phyloP scores from a whole-genome alignment of 1,140 invertebrate species.

The Lethocerus indicus region DNA sequence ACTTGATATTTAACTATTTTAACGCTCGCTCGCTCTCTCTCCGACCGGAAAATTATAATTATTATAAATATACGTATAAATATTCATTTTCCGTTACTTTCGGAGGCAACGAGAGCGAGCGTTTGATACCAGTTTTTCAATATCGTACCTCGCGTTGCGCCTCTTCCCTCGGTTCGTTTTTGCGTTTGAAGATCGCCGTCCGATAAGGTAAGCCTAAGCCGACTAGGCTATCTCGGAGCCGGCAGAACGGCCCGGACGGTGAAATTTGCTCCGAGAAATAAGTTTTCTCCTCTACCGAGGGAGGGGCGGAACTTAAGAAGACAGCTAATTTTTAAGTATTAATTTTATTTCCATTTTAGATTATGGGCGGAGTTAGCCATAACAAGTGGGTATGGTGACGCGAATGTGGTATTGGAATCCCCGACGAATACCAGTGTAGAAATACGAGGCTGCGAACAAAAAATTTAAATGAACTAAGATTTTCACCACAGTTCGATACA shows the following conservation, averaged over 20 bases:
- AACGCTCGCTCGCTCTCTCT: not conserved
- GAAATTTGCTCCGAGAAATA: no score
- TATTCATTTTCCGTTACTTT: not conserved
- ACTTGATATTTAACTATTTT: not conserved
- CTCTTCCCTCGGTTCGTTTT: not conserved
- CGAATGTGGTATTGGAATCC: slow-evolving; percentile 1
- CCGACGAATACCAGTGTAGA: slow-evolving; percentile 2
- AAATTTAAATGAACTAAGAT: not conserved
- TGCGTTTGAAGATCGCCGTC: not conserved
- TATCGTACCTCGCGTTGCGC: not conserved
- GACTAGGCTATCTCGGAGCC: no score
- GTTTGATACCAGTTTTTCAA: not conserved
- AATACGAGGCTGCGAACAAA: slow-evolving; percentile 3
- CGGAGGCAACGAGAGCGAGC: not conserved
- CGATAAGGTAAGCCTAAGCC: no score
- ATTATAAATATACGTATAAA: not conserved
- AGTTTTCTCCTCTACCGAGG: not conserved
- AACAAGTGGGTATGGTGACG: slow-evolving; percentile 5
- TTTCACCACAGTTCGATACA: slow-evolving; percentile 3
- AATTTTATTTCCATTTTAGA: not conserved
- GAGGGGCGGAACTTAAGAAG: not conserved
- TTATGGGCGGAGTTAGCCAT: not conserved
- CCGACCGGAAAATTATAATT: not conserved
- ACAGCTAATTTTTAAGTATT: not conserved
- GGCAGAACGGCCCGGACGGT: no score